Base-by-base conservation (phyloP, 2,113 vertebrate species). In the Pituophis catenifer region DNA sequence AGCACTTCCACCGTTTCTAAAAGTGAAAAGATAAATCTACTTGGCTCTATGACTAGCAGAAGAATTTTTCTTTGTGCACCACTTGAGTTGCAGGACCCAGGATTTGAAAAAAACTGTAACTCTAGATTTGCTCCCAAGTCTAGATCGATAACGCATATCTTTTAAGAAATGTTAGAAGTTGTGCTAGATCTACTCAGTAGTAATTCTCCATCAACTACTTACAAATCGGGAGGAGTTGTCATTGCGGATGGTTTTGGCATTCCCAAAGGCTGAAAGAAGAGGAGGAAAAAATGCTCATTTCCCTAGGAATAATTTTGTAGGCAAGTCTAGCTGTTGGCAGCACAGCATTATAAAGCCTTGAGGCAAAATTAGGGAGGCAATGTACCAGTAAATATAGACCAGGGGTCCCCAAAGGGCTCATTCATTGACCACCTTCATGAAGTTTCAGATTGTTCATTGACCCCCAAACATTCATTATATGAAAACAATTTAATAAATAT, bases 151-250 rank as follows among this genome's bases (percentile, higher is more conserved):
- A 52, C 0, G 1, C 6, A 5, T 48, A 29, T 52, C 21, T 57
- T 57, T 26, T 53, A 55, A 81, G 24, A 89, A 26, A n/a, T 85
- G 11, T 29, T 92, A n/a, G 65, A 75, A 85, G 23, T 11, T 85
- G 10, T 58, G 75, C 17, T 81, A 81, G 2, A 9, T 33, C 9
- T 44, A 86, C 62, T 89, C 50, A 52, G 7, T 8, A 58, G 70
- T 38, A n/a, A 29, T n/a, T 89, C 38, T 3, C 54, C 89, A n/a
- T 9, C 33, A 65, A 12, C 38, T 91, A 98, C 98, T 98, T 96
- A 98, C 98, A 1, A 98, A 98, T 94, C 98, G 95, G 89, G 98
- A 98, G 15, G 98, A 98, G 93, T 98, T 98, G 95, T 98, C 97
- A 0, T 98, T 98, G 21, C 98, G 97, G 94, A 97, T 96, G 8